Base-by-base conservation (phyloP, 1,140 invertebrate species). In the Drosophila pseudoananassae region DNA sequence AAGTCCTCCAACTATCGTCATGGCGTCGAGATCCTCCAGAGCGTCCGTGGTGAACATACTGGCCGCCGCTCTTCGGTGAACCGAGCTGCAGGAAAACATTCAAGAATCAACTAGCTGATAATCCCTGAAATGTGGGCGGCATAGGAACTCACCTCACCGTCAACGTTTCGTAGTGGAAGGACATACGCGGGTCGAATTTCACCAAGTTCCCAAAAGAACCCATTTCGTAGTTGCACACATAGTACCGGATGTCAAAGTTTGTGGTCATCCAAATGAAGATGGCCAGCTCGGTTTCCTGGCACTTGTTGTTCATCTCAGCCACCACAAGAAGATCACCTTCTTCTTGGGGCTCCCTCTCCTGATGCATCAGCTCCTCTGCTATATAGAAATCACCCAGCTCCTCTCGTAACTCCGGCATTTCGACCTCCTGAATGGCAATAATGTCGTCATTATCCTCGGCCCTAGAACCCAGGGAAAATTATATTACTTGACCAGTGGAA, bases 381-480 rank as follows among this genome's bases (percentile, higher is more conserved):
- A 91, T 88, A 20, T 91, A 91, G 23, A 40, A 91, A 14, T 91
- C 89, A 1, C 90, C 90, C 10, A 76, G 20, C 58, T 78, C 53
- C 3, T 27, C 15, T 0, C 75, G 70, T 29, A 90, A 9, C 14
- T 90, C 70, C 0, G 90, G 90, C 10, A 54, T 40, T 12, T 91
- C 85, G 1, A 12, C 5, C 20, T 65, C 64, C 8, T 88, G 77
- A 4, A 91, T 66, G 4, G 75, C 90, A 1, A 91, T 49, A 9
- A 91, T 72, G 23, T 91, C 85, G 38, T 91, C 90, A 33, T 91
- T 91, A 15, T 91, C 90, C 31, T 88, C 85, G 23, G 90, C 36
- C 1, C 90, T 91, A 40, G 10, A 4, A 7, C 2, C n/a, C 4
- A 59, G 12, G 23, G 3, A 14, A 23, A 14, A 5, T 36, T n/a